Conservation (phyloP, 2,797 vertebrate species). For the Platyrinchus mystaceus region DNA sequence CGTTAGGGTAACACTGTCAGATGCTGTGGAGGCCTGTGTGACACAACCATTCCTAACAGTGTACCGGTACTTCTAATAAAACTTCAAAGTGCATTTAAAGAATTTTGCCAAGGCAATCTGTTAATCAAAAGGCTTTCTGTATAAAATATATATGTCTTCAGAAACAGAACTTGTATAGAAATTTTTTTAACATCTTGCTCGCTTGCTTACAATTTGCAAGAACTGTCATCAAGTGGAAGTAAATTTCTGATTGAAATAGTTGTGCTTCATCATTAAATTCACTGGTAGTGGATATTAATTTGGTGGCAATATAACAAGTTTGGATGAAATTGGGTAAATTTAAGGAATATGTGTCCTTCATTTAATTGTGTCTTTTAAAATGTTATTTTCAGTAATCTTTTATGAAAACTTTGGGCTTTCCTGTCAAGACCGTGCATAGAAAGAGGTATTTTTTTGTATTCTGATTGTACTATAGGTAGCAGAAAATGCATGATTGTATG, state of each 20-base stretch:
- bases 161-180: not conserved
- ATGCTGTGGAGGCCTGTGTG: not conserved
- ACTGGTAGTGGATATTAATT: not conserved
- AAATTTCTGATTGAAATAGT: not conserved
- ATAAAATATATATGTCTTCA: not conserved
- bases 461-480: not conserved
- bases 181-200: not conserved
- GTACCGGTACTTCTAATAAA: not conserved
- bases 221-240: not conserved
- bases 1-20: not conserved
- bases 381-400: not conserved
- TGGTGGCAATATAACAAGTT: not conserved
- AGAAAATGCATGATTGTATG: not conserved
- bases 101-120: not conserved
- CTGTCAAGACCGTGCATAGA: not conserved
- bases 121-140: not conserved
- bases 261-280: not conserved
- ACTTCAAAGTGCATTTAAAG: not conserved
- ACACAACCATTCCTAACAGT: constrained; percentile 8
- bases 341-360: not conserved
- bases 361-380: not conserved
- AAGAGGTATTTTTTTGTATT: not conserved
- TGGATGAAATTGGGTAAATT: not conserved
- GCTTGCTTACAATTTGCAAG: not conserved
- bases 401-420: not conserved